Base-by-base conservation (phyloP, 2,797 vertebrate species). In the Acrossocheilus wenchowensis region DNA sequence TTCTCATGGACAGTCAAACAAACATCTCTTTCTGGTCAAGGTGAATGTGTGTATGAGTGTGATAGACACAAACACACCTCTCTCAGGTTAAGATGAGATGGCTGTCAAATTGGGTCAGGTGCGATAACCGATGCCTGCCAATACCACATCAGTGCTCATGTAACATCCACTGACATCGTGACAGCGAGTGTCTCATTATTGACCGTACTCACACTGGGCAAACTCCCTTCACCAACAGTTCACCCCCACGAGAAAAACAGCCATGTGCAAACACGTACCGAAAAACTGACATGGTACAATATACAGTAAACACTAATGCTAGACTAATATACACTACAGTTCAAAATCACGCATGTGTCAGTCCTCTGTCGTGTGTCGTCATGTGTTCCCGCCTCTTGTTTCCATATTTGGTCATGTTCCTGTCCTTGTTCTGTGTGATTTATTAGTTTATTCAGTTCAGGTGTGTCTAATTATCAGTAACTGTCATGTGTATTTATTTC, bases 91-190 rank as follows among this genome's bases (percentile, higher is more conserved):
- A 45, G 52, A 79, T 80, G 26, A 80, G 84, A 79, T 48, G 34
- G 34, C 48, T 45, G 75, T 79, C 66, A 79, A 66, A 48, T 81
- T 79, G 83, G 77, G 36, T 60, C 52, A 62, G 52, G 85, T 60
- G 43, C 89, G 84, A 86, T 95, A 94, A 94, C 93, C 95, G 93
- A 91, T 87, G 93, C 91, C 93, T 94, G 92, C 92, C 89, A 87
- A 89, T 89, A 85, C 86, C 89, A 19, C 57, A 66, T 39, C 81
- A 41, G 89, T 90, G 85, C 82, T 91, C 83, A 90, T 90, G 88
- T 90, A 91, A 82, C 89, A 89, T 90, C 66, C 43, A 52, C 11
- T 80, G 48, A 87, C 74, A 87, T 86, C 79, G 89, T 57, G 45
- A 69, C 60, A 54, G 50, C 23, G n/a, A 30, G 23, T 30, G 23